Evolutionary conservation across 2,113 vertebrate species (phyloP), one percentile per base, ranked within the genome.

Genomic region (Phalacrocorax brasilianus): DNA sequence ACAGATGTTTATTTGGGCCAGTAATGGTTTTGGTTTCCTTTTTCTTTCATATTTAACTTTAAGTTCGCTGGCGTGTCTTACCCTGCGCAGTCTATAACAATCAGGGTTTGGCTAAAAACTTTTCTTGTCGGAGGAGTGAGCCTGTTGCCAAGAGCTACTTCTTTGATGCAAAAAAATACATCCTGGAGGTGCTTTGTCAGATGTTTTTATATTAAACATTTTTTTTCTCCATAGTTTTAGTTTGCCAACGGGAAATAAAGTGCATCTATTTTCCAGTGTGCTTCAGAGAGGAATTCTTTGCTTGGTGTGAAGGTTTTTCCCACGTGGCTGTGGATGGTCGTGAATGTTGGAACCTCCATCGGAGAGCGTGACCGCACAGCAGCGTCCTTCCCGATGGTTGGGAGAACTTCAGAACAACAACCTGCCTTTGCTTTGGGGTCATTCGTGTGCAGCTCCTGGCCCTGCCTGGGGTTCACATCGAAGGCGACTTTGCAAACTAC

Each of bases 161-260:
- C 97, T 98, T 97, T 96, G 96, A 98, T 97, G 97, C 94, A 97
- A 97, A 97, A 93, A 98, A 98, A 91, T 95, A 97, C 94, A 97
- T 98, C 97, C 97, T 96, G 97, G 96, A 98, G 97, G 97, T 97
- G 93, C 98, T 98, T 98, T 95, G 97, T 98, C 97, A 98, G 96
- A 98, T 97, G 96, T 98, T 98, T 98, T 98, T 94, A 94, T 91
- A 97, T 96, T 91, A 98, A 98, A 98, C 96, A 96, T 97, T 97
- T 98, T 47, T 47, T 97, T 80, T 91, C 85, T 96, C 94, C 77
- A 2, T 93, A 70, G 84, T 87, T 95, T 53, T 47, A 45, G 81
- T 95, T 96, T 73, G 91, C 97, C 96, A 93, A 10, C 3, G 94
- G 97, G 97, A 97, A 97, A 94, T 79, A 73, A 95, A 94, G 80